A percentile compares a stretch with the other conserved stretches of the same genome.
phyloP scores from a whole-genome alignment of 2,113 vertebrate species.

The Phycodurus eques region DNA sequence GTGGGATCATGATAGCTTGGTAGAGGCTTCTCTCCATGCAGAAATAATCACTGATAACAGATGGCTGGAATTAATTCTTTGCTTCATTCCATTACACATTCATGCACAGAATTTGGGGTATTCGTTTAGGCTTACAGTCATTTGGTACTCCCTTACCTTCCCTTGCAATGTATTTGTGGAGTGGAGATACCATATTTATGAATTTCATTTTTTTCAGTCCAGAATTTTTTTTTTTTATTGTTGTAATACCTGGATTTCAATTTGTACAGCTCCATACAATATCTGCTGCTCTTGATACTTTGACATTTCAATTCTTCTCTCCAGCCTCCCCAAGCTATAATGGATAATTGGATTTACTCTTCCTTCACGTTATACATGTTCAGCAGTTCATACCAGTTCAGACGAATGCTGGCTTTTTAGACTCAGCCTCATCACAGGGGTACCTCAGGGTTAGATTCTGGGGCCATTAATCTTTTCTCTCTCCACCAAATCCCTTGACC shows the following conservation, averaged over 20 bases:
- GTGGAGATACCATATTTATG: neutral
- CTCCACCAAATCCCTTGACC: neutral
- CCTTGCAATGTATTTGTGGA: neutral
- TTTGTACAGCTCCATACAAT: too few relatives aligned
- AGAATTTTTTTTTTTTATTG: neutral
- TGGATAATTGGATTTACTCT: too few relatives aligned
- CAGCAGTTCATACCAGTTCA: neutral
- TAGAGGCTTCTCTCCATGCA: constrained; percentile 26
- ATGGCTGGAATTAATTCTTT: constrained; percentile 23
- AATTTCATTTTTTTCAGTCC: too few relatives aligned
- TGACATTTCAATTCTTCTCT: too few relatives aligned
- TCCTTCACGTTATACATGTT: too few relatives aligned
- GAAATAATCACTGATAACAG: constrained; percentile 32
- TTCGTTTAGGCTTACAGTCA: neutral
- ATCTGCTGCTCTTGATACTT: too few relatives aligned
- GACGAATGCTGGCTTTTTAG: neutral
- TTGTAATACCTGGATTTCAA: too few relatives aligned
- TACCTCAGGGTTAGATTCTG: neutral
- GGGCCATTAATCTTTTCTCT: neutral
- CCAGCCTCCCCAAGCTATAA: too few relatives aligned
- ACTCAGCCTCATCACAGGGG: neutral
- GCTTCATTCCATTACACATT: constrained; percentile 5
- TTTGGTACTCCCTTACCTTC: neutral
- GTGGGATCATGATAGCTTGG: constrained; percentile 40
- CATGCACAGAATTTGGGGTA: neutral